Evolutionary conservation across 1,140 invertebrate species (phyloP).

Genomic region (Saccostrea cuccullata): DNA sequence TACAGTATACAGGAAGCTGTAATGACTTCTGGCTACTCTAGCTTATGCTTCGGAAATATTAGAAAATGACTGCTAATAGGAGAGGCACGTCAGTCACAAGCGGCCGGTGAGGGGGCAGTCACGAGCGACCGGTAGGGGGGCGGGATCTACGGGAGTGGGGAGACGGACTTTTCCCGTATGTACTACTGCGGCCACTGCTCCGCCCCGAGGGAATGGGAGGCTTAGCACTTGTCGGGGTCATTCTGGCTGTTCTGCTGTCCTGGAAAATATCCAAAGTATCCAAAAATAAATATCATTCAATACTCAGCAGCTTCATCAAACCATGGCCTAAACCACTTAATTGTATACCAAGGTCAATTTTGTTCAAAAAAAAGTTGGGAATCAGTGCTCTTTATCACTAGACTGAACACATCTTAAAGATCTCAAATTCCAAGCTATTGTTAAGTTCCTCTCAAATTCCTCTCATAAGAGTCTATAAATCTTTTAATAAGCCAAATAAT

Average conservation of each 20-base stretch:
- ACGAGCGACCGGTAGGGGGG: conserved; percentile 44
- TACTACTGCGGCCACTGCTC: conserved; percentile 48
- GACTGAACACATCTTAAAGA: too few relatives aligned
- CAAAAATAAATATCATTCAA: not conserved
- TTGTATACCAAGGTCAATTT: too few relatives aligned
- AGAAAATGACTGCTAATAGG: not conserved
- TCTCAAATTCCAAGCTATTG: too few relatives aligned
- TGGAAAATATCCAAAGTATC: conserved; percentile 43
- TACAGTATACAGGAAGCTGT: not conserved
- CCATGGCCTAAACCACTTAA: too few relatives aligned
- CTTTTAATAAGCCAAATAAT: too few relatives aligned
- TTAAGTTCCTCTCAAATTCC: too few relatives aligned
- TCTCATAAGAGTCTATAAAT: too few relatives aligned
- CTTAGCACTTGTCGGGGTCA: conserved; percentile 68
- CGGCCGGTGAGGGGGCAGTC: conserved; percentile 38
- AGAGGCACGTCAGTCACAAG: not conserved
- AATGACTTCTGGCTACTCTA: not conserved
- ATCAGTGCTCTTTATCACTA: too few relatives aligned
- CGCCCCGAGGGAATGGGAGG: conserved; percentile 62
- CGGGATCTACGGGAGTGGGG: conserved; percentile 41
- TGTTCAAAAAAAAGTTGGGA: too few relatives aligned
- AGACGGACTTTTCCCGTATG: conserved; percentile 51
- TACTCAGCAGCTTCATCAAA: too few relatives aligned
- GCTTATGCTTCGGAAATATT: not conserved
- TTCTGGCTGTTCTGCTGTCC: conserved; percentile 61